These are phyloP conservation scores for Drosophila suzukii DNA, from an alignment of 1,140 invertebrate species.

Conservation along the genomic window DNA sequence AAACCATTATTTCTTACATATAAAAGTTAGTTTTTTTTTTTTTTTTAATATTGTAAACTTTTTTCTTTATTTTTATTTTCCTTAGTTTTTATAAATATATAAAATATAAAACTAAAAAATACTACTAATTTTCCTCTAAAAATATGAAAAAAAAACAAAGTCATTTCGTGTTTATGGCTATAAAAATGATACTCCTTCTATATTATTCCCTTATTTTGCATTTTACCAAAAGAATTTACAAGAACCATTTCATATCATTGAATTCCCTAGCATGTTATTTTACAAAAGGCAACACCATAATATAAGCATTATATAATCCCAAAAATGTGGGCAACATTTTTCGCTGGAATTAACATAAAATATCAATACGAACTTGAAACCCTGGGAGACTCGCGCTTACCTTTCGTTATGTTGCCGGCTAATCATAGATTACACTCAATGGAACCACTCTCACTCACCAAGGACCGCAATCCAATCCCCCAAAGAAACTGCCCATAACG, in stretches of 20 bases:
- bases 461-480: slow-evolving; percentile 30
- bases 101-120: no score
- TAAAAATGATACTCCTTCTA: not conserved
- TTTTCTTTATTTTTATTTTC: no score
- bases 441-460: slow-evolving; percentile 16
- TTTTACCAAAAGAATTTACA: not conserved
- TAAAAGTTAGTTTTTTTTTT: no score
- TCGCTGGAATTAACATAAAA: slow-evolving; percentile 37
- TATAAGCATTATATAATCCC: slow-evolving; percentile 11
- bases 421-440: slow-evolving; percentile 51
- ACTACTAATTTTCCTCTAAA: no score
- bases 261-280: slow-evolving; percentile 1
- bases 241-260: slow-evolving; percentile 7
- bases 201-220: not conserved
- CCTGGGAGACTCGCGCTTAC: slow-evolving; percentile 23
- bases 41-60: no score
- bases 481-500: slow-evolving; percentile 43
- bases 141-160: no score
- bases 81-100: no score
- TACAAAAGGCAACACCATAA: not conserved
- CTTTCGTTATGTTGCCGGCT: slow-evolving; percentile 42
- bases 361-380: slow-evolving; percentile 39
- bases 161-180: no score
- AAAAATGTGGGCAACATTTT: slow-evolving; percentile 2
- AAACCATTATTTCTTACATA: not conserved